Evolutionary conservation across 2,888 invertebrate species (phyloP).

Genomic region (Dascillus cervinus): DNA sequence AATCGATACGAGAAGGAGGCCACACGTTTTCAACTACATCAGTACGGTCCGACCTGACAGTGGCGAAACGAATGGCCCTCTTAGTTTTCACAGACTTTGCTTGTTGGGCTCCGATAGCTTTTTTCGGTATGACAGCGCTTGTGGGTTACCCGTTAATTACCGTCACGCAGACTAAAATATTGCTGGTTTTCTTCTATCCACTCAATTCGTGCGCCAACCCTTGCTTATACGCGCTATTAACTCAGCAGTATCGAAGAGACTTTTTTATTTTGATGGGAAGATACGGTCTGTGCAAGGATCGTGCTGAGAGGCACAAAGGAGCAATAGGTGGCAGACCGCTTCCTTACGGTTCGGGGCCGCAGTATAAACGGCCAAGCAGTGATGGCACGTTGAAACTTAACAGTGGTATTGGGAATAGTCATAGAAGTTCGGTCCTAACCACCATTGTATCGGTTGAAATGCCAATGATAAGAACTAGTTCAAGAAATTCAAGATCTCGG

Average conservation of each 20-base stretch:
- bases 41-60: constrained; percentile 43
- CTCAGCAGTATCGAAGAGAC: constrained; percentile 57
- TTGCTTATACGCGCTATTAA: constrained; percentile 59
- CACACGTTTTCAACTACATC: constrained; percentile 48
- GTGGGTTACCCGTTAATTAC: constrained; percentile 54
- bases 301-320: constrained; percentile 42
- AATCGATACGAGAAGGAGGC: constrained; percentile 45
- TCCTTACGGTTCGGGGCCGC: constrained; percentile 35
- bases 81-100: constrained; percentile 59
- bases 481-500: constrained; percentile 26
- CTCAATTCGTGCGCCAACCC: constrained; percentile 64
- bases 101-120: constrained; percentile 58
- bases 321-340: constrained; percentile 40
- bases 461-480: constrained; percentile 30
- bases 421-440: constrained; percentile 37
- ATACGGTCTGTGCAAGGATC: constrained; percentile 41
- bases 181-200: constrained; percentile 61
- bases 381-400: constrained; percentile 15
- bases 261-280: constrained; percentile 47
- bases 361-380: constrained; percentile 29
- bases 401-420: constrained; percentile 24
- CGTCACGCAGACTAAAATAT: constrained; percentile 47
- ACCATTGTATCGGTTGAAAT: constrained; percentile 40
- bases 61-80: constrained; percentile 60
- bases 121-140: constrained; percentile 58